Evolutionary conservation across 2,797 vertebrate species (phyloP).

Genomic region (Cichlasoma orientale): DNA sequence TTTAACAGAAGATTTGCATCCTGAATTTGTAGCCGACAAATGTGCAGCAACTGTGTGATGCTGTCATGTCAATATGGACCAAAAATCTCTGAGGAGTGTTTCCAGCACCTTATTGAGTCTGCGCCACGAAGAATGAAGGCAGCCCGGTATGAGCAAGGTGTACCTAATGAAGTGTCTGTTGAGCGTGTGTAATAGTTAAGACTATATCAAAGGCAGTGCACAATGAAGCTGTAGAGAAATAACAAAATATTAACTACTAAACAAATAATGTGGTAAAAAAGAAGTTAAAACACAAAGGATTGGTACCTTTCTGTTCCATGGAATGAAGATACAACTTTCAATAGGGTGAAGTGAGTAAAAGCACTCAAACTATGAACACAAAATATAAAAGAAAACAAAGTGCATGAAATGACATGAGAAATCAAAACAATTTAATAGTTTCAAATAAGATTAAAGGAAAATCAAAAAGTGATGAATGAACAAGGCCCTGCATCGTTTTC

Average conservation of each 20-base stretch:
- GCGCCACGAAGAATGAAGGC: not conserved
- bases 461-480: slow-evolving; percentile 31
- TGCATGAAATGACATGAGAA: slow-evolving; percentile 60
- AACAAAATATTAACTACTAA: not conserved
- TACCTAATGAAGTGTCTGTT: not conserved
- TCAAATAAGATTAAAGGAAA: slow-evolving; percentile 16
- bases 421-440: slow-evolving; percentile 28
- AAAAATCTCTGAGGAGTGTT: not conserved
- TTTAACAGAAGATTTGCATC: not conserved
- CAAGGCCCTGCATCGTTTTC: not conserved
- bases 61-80: not conserved
- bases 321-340: slow-evolving; percentile 97
- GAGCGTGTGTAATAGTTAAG: not conserved
- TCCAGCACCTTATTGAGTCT: not conserved
- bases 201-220: not conserved
- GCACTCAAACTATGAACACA: slow-evolving; percentile 93
- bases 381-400: slow-evolving; percentile 74
- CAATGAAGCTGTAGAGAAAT: not conserved
- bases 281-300: slow-evolving; percentile 23
- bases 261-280: slow-evolving; percentile 4
- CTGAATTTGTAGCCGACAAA: not conserved
- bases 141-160: not conserved
- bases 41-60: not conserved
- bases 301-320: slow-evolving; percentile 99
- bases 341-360: slow-evolving; percentile 91